These are phyloP conservation scores for Campopleginae sp. DNA, from an alignment of 2,888 invertebrate genomes.

Conservation along the genomic window DNA sequence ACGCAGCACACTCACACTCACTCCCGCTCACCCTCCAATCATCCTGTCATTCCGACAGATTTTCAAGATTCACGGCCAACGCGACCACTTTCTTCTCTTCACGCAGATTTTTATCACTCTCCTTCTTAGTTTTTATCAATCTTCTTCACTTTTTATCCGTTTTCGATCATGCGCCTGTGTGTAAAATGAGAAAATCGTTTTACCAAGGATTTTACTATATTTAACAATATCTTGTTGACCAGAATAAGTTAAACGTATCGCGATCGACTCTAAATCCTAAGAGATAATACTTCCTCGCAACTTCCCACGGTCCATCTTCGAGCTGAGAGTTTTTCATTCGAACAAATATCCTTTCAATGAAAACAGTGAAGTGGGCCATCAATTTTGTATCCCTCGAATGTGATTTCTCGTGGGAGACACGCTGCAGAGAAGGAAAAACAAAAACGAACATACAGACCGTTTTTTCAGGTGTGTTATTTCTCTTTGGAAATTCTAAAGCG, in stretches of 20 bases:
- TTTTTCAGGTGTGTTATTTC: too few species aligned
- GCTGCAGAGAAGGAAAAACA: too few species aligned
- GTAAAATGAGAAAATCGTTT: constrained; percentile 16
- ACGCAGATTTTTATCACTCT: constrained; percentile 47
- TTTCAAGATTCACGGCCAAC: constrained; percentile 69
- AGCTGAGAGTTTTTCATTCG: too few species aligned
- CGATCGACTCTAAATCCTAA: not conserved
- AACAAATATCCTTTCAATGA: too few species aligned
- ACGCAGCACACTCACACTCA: constrained; percentile 51
- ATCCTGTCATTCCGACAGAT: constrained; percentile 71
- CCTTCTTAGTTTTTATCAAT: not conserved
- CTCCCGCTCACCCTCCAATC: constrained; percentile 69
- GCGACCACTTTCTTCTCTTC: constrained; percentile 67
- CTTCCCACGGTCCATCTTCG: not conserved
- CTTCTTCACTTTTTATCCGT: not conserved
- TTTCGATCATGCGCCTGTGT: not conserved
- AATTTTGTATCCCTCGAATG: too few species aligned
- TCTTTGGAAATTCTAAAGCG: too few species aligned
- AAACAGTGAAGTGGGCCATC: too few species aligned
- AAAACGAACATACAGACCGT: too few species aligned
- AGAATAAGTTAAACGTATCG: not conserved
- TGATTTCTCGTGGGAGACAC: too few species aligned
- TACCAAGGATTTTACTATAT: constrained; percentile 13
- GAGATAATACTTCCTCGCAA: not conserved
- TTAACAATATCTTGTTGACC: constrained; percentile 4